These are phyloP conservation scores for Dyspetes luteomarginatus DNA, from an alignment of 2,888 invertebrate genomes.

Conservation along the genomic window DNA sequence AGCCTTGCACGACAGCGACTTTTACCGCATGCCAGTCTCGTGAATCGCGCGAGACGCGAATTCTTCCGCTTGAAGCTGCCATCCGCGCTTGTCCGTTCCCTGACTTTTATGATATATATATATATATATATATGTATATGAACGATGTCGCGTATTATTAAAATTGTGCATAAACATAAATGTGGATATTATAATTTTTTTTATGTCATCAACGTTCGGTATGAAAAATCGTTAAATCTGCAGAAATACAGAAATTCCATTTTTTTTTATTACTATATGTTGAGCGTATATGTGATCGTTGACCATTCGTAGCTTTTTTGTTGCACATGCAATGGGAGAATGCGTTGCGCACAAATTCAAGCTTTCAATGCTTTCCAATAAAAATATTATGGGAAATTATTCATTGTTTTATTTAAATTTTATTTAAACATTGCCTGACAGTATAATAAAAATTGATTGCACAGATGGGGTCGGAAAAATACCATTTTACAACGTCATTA, in stretches of 20 bases:
- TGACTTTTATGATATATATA: constrained; percentile 4
- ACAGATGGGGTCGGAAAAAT: no score
- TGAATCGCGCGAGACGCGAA: constrained; percentile 41
- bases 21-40: constrained; percentile 55
- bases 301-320: no score
- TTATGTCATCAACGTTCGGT: background rate
- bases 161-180: constrained; percentile 33
- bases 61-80: constrained; percentile 33
- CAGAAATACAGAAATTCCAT: background rate
- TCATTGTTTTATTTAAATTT: background rate
- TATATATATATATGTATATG: background rate
- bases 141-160: constrained; percentile 33
- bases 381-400: background rate
- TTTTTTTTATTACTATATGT: constrained; percentile 2
- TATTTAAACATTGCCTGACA: no score
- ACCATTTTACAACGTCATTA: no score
- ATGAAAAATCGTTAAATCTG: constrained; percentile 37
- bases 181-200: constrained; percentile 3
- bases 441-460: no score
- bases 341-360: no score
- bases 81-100: constrained; percentile 23
- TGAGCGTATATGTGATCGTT: background rate
- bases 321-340: no score
- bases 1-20: constrained; percentile 60
- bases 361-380: background rate